A percentile compares a stretch with the other conserved stretches of the same genome.
Conservation (phyloP, 2,888 invertebrate species). For the Psylliodes chrysocephalus region DNA sequence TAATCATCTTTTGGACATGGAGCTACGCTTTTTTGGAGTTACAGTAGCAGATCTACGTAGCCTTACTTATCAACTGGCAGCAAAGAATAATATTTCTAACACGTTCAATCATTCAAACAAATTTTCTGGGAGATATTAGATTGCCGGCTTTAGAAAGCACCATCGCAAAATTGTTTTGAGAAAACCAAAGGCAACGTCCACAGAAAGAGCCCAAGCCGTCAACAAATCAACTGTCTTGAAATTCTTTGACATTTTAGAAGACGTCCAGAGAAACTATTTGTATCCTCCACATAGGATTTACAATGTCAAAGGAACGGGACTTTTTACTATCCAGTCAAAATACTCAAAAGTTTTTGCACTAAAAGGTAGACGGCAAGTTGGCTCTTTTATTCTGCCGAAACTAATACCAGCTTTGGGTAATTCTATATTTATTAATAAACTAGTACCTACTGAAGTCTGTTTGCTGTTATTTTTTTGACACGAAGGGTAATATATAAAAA, state of each 20-base stretch:
- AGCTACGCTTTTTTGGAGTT: conserved; percentile 9
- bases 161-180: not conserved
- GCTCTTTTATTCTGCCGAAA: no score
- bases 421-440: no score
- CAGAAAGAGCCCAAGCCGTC: conserved; percentile 2
- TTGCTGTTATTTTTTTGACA: no score
- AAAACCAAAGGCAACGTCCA: not conserved
- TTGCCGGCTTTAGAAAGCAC: conserved; percentile 3
- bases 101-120: not conserved
- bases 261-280: no score
- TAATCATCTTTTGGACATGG: not conserved
- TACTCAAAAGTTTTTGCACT: conserved; percentile 2
- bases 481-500: no score
- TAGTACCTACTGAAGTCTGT: no score
- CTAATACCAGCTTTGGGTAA: no score
- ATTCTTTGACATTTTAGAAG: conserved; percentile 2
- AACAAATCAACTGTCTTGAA: conserved; percentile 8
- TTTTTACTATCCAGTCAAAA: conserved; percentile 8
- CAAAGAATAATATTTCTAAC: not conserved
- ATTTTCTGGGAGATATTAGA: not conserved
- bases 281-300: no score
- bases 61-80: not conserved
- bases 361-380: not conserved
- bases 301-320: not conserved
- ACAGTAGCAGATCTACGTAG: conserved; percentile 10